Base-by-base conservation (phyloP, 2,797 vertebrate species). In the Hippopotamyrus pictus region DNA sequence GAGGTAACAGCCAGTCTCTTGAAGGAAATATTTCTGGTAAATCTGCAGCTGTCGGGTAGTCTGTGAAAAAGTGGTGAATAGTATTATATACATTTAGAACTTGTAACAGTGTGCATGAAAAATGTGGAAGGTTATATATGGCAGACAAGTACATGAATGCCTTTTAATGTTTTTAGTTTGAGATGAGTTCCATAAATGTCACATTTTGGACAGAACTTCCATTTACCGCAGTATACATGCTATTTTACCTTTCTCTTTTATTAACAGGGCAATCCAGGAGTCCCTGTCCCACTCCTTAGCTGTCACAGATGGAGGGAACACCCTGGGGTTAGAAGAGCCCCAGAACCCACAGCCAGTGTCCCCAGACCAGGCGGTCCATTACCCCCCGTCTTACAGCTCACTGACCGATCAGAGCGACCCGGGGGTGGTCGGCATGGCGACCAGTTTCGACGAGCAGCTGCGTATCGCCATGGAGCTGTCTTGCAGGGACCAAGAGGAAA, bases 401-500 rank as follows among this genome's bases (percentile, higher is more conserved):
- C 92, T 89, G 90, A 91, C 91, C 0, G 93, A 95, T 37, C 93
- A 94, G 0, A 92, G 0, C 89, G 92, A 88, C 91, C 93, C 95
- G 3, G 96, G 84, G 89, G 86, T 92, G 3, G 94, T 95, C 0
- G 93, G 92, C 0, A 91, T 93, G 89, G 93, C 92, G 0, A 92
- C 93, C 44, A 98, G 95, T 94, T 99, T 97, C 1, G 97, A 98
- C 0, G 98, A 98, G 94, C 98, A 98, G 95, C 95, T 99, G 91
- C 97, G 97, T 3, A 91, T 99, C 37, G 98, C 98, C 92, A 97
- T 99, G 97, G 98, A 97, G 92, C 91, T 99, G 87, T 98, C 97
- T 0, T 97, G 97, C 5, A 93, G 93, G 89, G 98, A 99, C 91
- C 97, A 98, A 92, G 97, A 97, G 91, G 97, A 98, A 92, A 94